Evolutionary conservation across 2,888 invertebrate species (phyloP).

Genomic region (Villa cingulata): DNA sequence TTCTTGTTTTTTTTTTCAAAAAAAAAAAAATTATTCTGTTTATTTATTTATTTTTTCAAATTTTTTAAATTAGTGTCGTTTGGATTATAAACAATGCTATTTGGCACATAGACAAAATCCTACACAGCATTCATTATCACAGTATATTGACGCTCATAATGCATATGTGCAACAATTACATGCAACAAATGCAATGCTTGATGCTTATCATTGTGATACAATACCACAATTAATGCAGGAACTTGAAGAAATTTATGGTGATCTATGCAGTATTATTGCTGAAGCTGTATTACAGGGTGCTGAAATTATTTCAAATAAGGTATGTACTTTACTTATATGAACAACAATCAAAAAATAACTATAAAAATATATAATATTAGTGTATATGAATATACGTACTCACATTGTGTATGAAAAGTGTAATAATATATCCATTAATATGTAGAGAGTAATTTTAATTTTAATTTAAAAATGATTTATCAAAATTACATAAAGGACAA

Average conservation of each 20-base stretch:
- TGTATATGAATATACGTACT: no score
- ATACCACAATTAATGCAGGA: slow-evolving; percentile 81
- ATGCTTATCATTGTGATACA: slow-evolving; percentile 73
- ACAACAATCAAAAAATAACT: no score
- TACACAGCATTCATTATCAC: slow-evolving; percentile 53
- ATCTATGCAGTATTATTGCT: slow-evolving; percentile 74
- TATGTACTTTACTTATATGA: no score
- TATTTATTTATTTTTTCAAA: no score
- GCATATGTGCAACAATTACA: slow-evolving; percentile 84
- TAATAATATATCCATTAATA: no score
- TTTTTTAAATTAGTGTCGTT: slow-evolving; percentile 57
- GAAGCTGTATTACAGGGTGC: slow-evolving; percentile 81
- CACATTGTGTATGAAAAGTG: no score
- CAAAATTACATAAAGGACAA: no score
- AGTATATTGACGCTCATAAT: slow-evolving; percentile 85
- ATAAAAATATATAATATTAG: no score
- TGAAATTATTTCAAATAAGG: slow-evolving; percentile 69
- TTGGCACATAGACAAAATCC: slow-evolving; percentile 61
- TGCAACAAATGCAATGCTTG: slow-evolving; percentile 85
- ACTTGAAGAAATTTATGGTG: slow-evolving; percentile 83
- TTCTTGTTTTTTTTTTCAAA: no score
- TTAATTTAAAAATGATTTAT: no score
- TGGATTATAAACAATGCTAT: slow-evolving; percentile 78
- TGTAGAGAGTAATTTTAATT: no score
- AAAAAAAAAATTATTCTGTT: no score